Conservation (phyloP, 2,888 invertebrate species). For the Limnephilus auricula region DNA sequence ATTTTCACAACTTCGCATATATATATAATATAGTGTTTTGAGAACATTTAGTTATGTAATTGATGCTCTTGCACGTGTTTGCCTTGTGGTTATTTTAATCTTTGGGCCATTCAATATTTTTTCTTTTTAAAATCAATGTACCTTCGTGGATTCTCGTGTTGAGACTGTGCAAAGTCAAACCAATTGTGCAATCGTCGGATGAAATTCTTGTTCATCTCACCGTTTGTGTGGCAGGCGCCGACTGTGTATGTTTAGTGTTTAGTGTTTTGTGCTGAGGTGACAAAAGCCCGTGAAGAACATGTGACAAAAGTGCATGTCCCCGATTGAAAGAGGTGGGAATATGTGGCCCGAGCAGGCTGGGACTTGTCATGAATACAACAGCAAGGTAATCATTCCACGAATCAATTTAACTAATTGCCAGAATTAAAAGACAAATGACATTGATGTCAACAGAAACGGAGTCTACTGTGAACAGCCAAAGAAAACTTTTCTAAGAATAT, state of each 20-base stretch:
- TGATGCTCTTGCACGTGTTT: background rate
- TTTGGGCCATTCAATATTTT: background rate
- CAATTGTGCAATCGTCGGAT: constrained; percentile 35
- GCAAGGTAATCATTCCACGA: constrained; percentile 46
- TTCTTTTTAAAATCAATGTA: background rate
- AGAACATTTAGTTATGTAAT: background rate
- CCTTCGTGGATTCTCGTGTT: background rate
- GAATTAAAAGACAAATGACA: background rate
- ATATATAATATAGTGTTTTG: no score
- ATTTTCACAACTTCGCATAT: no score
- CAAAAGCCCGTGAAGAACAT: constrained; percentile 36
- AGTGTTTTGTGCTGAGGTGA: constrained; percentile 26
- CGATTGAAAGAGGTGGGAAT: constrained; percentile 46
- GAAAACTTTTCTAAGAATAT: background rate
- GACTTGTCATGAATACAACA: constrained; percentile 52
- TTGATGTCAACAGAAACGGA: background rate
- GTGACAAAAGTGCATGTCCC: constrained; percentile 45
- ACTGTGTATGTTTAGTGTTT: background rate
- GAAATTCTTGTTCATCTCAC: constrained; percentile 27
- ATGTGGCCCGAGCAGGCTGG: constrained; percentile 40
- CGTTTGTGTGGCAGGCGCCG: background rate
- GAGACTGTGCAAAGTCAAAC: constrained; percentile 37
- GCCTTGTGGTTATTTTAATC: background rate
- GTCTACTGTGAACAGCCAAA: background rate
- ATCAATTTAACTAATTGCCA: constrained; percentile 21